These are phyloP conservation scores for Microctenopoma stevenorrisi DNA, from an alignment of 2,797 vertebrate genomes.

Conservation along the genomic window DNA sequence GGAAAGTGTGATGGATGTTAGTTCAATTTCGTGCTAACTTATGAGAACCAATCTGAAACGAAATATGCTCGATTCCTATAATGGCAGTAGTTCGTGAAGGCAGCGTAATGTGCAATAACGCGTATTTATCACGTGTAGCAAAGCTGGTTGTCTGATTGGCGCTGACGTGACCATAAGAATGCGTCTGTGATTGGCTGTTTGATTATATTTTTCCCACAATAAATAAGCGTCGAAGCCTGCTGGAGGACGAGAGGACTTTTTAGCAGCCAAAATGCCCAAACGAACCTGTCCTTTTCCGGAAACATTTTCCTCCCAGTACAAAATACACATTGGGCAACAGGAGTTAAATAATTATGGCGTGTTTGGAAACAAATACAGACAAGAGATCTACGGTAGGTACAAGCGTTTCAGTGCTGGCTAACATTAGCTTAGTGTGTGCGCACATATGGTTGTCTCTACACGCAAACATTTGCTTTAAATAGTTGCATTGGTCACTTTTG, in stretches of 20 bases:
- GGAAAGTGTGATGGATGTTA: not conserved
- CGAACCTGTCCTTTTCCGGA: slow-evolving; percentile 81
- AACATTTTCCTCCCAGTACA: slow-evolving; percentile 85
- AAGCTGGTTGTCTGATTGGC: slow-evolving; percentile 33
- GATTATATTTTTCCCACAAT: slow-evolving; percentile 61
- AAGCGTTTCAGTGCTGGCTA: slow-evolving; percentile 16
- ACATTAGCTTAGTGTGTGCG: slow-evolving; percentile 23
- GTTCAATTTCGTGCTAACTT: not conserved
- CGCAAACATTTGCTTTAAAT: not conserved
- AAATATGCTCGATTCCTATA: accelerated
- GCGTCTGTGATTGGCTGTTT: slow-evolving; percentile 47
- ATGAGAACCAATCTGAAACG: not conserved
- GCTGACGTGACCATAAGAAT: slow-evolving; percentile 37
- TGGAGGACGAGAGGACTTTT: not conserved
- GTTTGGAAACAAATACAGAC: slow-evolving; percentile 78
- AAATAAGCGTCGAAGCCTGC: slow-evolving; percentile 7
- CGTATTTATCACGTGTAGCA: slow-evolving; percentile 16
- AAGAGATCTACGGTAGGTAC: slow-evolving; percentile 82
- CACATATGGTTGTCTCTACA: not conserved
- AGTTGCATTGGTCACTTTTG: accelerated
- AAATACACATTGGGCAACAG: slow-evolving; percentile 82
- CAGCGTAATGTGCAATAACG: not conserved
- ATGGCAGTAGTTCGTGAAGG: not conserved
- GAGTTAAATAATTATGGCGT: slow-evolving; percentile 79
- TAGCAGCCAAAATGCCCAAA: slow-evolving; percentile 79